Conservation (phyloP, 35 echinoderm and acorn worm genomes). For the Ptychodera flava region DNA sequence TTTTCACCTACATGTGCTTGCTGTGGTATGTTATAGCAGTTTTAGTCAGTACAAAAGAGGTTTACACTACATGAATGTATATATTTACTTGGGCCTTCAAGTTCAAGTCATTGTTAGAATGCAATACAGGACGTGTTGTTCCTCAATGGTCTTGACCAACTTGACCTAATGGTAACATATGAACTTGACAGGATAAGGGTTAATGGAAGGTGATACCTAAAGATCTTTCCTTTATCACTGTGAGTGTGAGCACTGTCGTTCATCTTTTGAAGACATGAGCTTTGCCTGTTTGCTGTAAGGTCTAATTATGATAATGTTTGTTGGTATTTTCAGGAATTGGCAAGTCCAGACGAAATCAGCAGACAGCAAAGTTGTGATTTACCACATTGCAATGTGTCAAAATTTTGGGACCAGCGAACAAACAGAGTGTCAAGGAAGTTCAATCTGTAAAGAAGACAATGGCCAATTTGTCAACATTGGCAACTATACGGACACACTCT, state of each 20-base stretch:
- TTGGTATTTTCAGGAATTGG: not conserved
- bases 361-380: not conserved
- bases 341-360: not conserved
- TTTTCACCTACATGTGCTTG: no score
- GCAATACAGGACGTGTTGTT: no score
- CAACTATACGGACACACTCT: constrained; percentile 20
- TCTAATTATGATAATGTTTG: not conserved
- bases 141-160: no score
- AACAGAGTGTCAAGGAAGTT: not conserved
- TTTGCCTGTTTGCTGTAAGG: not conserved
- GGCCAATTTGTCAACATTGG: constrained; percentile 24
- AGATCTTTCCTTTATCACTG: no score
- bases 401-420: not conserved
- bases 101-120: no score
- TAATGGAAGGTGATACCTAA: no score
- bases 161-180: no score
- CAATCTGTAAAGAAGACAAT: not conserved
- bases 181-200: no score
- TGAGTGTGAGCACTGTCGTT: not conserved
- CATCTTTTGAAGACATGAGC: not conserved
- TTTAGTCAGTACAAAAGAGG: no score
- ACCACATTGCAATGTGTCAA: not conserved
- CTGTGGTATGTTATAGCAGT: no score
- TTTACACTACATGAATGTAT: no score
- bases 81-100: no score